A percentile compares a stretch with the other conserved stretches of the same genome.
phyloP scores from a whole-genome alignment of 2,113 vertebrate species.

The Mormoops blainvillei region DNA sequence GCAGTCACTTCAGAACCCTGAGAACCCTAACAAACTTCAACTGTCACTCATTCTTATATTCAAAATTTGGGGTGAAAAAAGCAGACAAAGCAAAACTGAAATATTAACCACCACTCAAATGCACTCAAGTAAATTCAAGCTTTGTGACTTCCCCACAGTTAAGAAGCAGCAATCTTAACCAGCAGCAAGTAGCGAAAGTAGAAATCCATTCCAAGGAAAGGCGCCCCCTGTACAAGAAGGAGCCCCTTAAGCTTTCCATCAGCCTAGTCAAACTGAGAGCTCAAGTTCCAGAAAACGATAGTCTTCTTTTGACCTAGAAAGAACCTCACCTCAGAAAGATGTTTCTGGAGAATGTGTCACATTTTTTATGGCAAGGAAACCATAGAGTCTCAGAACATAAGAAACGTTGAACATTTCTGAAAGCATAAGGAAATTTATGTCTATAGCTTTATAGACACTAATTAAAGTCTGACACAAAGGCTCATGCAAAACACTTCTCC shows the following conservation, averaged over 20 bases:
- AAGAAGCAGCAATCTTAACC: neutral
- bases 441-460: neutral
- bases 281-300: neutral
- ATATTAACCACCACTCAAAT: neutral
- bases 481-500: neutral
- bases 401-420: neutral
- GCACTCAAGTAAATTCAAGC: neutral
- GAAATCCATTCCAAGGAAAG: neutral
- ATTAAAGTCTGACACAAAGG: neutral
- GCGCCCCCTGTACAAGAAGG: neutral
- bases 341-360: neutral
- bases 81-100: neutral
- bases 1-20: neutral
- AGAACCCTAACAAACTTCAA: neutral
- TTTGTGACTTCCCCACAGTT: neutral
- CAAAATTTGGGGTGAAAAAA: neutral
- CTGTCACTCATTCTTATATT: neutral
- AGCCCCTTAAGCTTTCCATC: neutral
- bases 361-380: neutral
- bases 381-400: neutral
- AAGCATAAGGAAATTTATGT: neutral
- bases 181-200: neutral
- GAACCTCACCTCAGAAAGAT: neutral
- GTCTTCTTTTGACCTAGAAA: neutral
- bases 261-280: neutral